Evolutionary conservation across 2,888 invertebrate species (phyloP).

Genomic region (Philaethria dido): DNA sequence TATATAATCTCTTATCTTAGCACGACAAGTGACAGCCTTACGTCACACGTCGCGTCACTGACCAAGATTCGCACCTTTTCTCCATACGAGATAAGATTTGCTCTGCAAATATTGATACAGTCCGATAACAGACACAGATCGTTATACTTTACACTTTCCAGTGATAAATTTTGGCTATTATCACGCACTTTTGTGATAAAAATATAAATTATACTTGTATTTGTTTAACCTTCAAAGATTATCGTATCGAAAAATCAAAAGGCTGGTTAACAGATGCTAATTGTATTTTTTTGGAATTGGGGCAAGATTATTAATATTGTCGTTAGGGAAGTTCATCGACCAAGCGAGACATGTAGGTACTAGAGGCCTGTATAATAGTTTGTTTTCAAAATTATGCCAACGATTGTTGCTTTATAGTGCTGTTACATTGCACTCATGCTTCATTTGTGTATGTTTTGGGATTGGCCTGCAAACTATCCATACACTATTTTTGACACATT

Average conservation of each 20-base stretch:
- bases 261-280: slow-evolving; percentile 16
- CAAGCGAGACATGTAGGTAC: slow-evolving; percentile 53
- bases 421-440: slow-evolving; percentile 65
- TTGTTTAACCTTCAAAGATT: slow-evolving; percentile 41
- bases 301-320: slow-evolving; percentile 24
- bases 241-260: slow-evolving; percentile 24
- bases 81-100: slow-evolving; percentile 67
- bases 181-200: slow-evolving; percentile 59
- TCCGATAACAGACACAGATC: slow-evolving; percentile 71
- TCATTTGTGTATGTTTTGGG: slow-evolving; percentile 62
- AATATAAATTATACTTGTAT: slow-evolving; percentile 50
- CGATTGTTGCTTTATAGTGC: slow-evolving; percentile 64
- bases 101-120: slow-evolving; percentile 66
- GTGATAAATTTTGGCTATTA: slow-evolving; percentile 66
- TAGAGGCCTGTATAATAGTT: slow-evolving; percentile 50
- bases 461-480: slow-evolving; percentile 57
- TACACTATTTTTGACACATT: slow-evolving; percentile 51
- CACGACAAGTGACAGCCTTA: slow-evolving; percentile 56
- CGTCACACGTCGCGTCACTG: slow-evolving; percentile 68
- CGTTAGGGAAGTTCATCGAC: slow-evolving; percentile 58
- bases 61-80: slow-evolving; percentile 69
- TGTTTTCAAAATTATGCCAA: slow-evolving; percentile 63
- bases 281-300: slow-evolving; percentile 17
- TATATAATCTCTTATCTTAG: slow-evolving; percentile 40
- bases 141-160: slow-evolving; percentile 77